Base-by-base conservation (phyloP, 2,113 vertebrate genomes). In the Cryptotis parvus region DNA sequence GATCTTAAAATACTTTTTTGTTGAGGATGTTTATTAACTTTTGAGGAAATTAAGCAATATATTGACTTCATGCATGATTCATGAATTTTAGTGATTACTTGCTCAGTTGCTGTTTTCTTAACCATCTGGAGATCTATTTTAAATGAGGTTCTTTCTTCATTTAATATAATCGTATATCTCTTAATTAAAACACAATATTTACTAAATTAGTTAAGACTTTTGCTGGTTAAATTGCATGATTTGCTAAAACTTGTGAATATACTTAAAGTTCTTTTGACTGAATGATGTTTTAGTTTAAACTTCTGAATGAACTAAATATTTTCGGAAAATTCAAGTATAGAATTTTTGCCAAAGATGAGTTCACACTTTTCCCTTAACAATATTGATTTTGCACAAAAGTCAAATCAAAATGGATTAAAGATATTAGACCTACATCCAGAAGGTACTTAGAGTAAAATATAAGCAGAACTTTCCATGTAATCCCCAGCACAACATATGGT, bases 101-200 rank as follows among this genome's bases (percentile, higher is more conserved):
- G 45, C 65, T 93, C 39, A 84, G 66, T 83, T 84, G 37, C 24
- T 90, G 6, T 84, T 78, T 82, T 87, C 45, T 73, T 68, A 73
- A 72, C 58, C 58, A 68, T 87, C 49, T 93, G 84, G 45, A 88
- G 61, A 52, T 91, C 68, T 35, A 69, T 49, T 68, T 77, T 92
- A 92, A 87, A 68, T 87, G 63, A 75, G 33, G 27, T 41, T 87
- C 29, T 84, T 84, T 70, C 31, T n/a, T 88, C 63, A 31, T 81
- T 66, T 83, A 82, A 73, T 89, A 33, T 80, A 89, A 84, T 11
- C 61, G 76, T 26, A 9, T 74, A 33, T 88, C 26, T 84, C 58
- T 90, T 92, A 94, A 87, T 95, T 84, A 68, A 95, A n/a, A 74
- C 27, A 68, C 29, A 84, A 0, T 92, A 70, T 87, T 81, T 87